These are phyloP conservation scores for Saguinus midas DNA, from an alignment of 2,113 vertebrate species.

Conservation along the genomic window DNA sequence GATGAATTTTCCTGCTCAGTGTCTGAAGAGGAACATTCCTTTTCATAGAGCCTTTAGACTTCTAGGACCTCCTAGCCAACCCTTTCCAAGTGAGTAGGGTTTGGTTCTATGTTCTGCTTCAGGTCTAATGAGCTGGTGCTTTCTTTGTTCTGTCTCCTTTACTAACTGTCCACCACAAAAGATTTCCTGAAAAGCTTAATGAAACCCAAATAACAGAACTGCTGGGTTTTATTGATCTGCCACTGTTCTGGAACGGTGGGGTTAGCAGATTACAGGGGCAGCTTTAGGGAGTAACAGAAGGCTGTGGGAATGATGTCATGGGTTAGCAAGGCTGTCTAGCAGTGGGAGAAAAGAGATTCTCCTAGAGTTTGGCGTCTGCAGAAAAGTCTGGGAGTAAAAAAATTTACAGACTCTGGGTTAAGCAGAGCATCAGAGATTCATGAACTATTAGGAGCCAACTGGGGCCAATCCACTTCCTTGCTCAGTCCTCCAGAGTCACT, in stretches of 20 bases:
- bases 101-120: conserved; percentile 24
- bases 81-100: not conserved
- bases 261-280: not conserved
- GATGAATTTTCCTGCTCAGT: not conserved
- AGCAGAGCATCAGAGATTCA: not conserved
- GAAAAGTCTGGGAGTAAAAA: not conserved
- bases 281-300: conserved; percentile 25
- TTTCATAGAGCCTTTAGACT: not conserved
- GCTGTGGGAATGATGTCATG: conserved; percentile 44
- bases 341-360: conserved; percentile 18
- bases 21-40: conserved; percentile 6
- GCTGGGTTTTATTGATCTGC: conserved; percentile 59
- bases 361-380: not conserved
- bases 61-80: not conserved
- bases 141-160: conserved; percentile 70
- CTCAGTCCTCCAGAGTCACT: not conserved
- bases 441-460: not conserved
- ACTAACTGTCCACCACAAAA: conserved; percentile 33
- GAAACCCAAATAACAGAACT: conserved; percentile 46
- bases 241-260: conserved; percentile 50
- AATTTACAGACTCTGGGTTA: conserved; percentile 22
- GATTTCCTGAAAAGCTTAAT: conserved; percentile 67
- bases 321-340: conserved; percentile 40
- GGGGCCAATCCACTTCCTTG: not conserved
- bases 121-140: conserved; percentile 53